Conservation (phyloP, 2,113 vertebrate genomes). For the Butorides virescens region DNA sequence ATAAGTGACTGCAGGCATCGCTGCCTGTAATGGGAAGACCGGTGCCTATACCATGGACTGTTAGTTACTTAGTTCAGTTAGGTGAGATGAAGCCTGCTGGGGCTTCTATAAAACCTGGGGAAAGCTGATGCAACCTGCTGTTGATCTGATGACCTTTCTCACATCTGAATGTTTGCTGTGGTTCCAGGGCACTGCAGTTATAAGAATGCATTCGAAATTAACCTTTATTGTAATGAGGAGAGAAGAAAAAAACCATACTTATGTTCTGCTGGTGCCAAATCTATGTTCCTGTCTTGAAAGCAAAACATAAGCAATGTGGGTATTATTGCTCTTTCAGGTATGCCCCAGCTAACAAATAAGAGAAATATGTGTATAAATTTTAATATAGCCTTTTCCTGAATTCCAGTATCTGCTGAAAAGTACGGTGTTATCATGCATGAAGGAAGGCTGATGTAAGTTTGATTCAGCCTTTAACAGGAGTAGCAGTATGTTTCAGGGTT, state of each 20-base stretch:
- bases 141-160: not conserved
- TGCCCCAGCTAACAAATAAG: not conserved
- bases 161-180: not conserved
- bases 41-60: not conserved
- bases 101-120: not conserved
- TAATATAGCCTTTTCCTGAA: not conserved
- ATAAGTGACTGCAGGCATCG: not conserved
- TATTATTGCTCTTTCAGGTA: not conserved
- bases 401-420: not conserved
- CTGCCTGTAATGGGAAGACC: not conserved
- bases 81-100: not conserved
- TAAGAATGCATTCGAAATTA: not conserved
- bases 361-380: not conserved
- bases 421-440: not conserved
- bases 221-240: not conserved
- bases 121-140: not conserved
- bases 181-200: not conserved
- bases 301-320: not conserved
- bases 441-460: not conserved
- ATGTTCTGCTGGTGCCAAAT: not conserved
- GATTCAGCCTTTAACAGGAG: not conserved
- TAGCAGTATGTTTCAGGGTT: not conserved
- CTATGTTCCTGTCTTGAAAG: not conserved
- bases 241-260: not conserved
- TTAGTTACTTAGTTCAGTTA: not conserved